Base-by-base conservation (phyloP, 2,113 vertebrate genomes). In the Hylia prasina region DNA sequence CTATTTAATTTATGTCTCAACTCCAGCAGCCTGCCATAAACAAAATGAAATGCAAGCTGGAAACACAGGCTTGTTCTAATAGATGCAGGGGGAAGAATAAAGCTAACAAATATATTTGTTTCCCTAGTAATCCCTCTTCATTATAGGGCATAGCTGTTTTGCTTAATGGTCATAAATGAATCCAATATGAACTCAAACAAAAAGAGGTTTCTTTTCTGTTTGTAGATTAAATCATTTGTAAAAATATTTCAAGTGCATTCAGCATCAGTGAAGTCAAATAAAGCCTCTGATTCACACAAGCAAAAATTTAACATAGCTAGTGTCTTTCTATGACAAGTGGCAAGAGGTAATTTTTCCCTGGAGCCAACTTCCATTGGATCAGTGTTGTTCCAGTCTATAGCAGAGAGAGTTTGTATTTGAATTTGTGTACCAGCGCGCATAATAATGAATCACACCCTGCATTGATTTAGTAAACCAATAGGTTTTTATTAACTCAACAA, bases 111-210 rank as follows among this genome's bases (percentile, higher is more conserved):
- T 88, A 81, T 75, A 94, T 96, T 97, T 94, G 82, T 95, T 93
- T 92, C 54, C 56, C 69, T 86, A 15, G 86, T 93, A 88, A 97
- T 97, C 91, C 87, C 54, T 97, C 92, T 95, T 97, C 78, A 93
- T 96, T 96, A 96, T 90, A 87, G 80, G 81, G 58, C 89, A 92
- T 68, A 89, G 96, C 89, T 93, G 91, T 96, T 97, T 97, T 96
- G 85, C 94, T 96, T 94, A 91, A 92, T 89, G 85, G 90, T 95
- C 97, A 94, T 96, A 95, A 97, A 96, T 97, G 94, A 93, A 97
- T 93, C 93, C 83, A 85, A 75, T 93, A 92, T 77, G 87, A 93
- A 96, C 75, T 84, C 91, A 81, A 89, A 95, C 90, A 96, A 94
- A 77, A 82, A 65, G 79, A 81, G 48, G n/a, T 76, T 89, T 88